Conservation (phyloP, 2,113 vertebrate genomes). For the Oreocharis arfaki region DNA sequence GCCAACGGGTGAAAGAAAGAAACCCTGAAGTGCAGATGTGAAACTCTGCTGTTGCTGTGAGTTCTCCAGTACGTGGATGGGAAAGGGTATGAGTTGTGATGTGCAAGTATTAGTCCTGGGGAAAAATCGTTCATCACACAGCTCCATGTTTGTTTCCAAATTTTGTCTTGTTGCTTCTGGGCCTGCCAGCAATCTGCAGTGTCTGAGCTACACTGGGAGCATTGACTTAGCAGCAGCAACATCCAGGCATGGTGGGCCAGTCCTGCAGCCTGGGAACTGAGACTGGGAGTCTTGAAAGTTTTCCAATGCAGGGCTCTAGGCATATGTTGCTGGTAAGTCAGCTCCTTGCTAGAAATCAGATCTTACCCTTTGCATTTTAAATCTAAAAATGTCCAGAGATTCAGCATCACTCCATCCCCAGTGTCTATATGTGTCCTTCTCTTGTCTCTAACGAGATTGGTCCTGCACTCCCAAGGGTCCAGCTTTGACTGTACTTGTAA, state of each 20-base stretch:
- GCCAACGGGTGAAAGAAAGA: background rate
- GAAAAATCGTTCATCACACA: background rate
- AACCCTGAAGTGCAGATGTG: background rate
- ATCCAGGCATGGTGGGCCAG: accelerated
- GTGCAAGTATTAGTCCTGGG: background rate
- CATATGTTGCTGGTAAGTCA: background rate
- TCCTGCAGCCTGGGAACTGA: background rate
- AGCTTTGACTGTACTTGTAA: background rate
- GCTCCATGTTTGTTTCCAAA: background rate
- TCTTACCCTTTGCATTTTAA: background rate
- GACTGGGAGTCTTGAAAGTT: background rate
- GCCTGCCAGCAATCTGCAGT: background rate
- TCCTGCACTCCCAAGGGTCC: background rate
- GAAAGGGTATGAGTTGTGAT: background rate
- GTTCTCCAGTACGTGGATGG: background rate
- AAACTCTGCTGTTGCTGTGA: background rate
- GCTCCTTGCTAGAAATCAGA: background rate
- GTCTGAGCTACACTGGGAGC: background rate
- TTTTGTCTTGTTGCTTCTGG: background rate
- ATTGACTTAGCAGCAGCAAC: background rate
- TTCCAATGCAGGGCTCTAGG: background rate
- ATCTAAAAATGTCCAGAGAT: background rate
- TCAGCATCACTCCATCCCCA: background rate
- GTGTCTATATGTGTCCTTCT: background rate
- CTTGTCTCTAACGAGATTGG: background rate